These are phyloP conservation scores for Triplophysa tibetana DNA, from an alignment of 2,113 vertebrate species.

Conservation along the genomic window DNA sequence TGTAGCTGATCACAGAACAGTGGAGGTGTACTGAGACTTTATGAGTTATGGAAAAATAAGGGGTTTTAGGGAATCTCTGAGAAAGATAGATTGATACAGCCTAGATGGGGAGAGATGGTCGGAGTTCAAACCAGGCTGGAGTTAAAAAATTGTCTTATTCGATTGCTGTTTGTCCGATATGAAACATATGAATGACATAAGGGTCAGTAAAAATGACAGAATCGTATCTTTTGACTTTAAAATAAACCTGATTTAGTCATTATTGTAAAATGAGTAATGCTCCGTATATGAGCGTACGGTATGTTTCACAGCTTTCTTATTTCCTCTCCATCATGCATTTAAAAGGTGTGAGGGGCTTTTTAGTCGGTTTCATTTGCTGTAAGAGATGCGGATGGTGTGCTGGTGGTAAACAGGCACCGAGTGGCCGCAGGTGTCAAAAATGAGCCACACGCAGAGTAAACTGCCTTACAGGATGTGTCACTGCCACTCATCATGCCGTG, in stretches of 20 bases:
- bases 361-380: background rate
- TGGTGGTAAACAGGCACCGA: background rate
- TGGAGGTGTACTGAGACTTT: background rate
- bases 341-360: background rate
- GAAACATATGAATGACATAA: too few relatives aligned
- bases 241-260: too few relatives aligned
- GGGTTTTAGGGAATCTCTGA: background rate
- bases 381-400: background rate
- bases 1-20: conserved; percentile 28
- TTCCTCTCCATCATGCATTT: background rate
- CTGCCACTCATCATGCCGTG: background rate
- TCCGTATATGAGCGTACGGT: background rate
- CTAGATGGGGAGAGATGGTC: background rate
- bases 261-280: too few relatives aligned
- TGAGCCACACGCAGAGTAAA: background rate
- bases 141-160: background rate
- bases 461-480: conserved; percentile 9
- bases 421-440: background rate
- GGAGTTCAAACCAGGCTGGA: background rate
- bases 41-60: background rate
- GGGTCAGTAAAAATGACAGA: too few relatives aligned
- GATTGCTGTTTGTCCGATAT: background rate
- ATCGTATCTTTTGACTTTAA: too few relatives aligned
- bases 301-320: background rate
- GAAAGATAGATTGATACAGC: background rate